These are phyloP conservation scores for Ctenosaura bakeri DNA, from an alignment of 2,797 vertebrate species.

Conservation along the genomic window DNA sequence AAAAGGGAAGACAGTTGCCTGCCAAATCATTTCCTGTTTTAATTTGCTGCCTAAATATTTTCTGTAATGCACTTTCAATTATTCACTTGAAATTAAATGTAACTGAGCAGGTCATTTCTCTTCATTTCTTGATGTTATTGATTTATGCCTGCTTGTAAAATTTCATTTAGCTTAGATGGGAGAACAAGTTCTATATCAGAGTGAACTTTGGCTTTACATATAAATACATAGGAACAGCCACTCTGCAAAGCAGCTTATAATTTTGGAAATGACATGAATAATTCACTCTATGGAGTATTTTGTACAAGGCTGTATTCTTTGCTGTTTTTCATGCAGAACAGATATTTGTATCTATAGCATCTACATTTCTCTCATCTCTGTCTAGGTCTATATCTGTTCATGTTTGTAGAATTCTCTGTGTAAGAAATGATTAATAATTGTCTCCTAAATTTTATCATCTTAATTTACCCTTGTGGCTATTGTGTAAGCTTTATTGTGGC, in stretches of 20 bases:
- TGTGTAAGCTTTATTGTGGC: not conserved
- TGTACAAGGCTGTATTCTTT: not conserved
- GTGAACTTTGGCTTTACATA: conserved; percentile 31
- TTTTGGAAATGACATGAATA: conserved; percentile 33
- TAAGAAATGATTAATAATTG: not conserved
- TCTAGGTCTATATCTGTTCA: not conserved
- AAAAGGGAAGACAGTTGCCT: not conserved
- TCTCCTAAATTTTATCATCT: not conserved
- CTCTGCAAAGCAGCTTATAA: conserved; percentile 44
- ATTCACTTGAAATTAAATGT: not conserved
- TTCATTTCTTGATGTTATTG: conserved; percentile 47
- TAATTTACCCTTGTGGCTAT: not conserved
- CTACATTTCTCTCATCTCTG: not conserved
- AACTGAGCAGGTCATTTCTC: conserved; percentile 52
- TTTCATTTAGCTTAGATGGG: conserved; percentile 43
- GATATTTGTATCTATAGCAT: not conserved
- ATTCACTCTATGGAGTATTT: conserved; percentile 14
- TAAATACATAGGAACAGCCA: conserved; percentile 30
- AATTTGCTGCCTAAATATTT: conserved; percentile 3
- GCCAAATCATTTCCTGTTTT: conserved; percentile 8
- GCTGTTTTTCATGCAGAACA: not conserved
- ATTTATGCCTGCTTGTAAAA: conserved; percentile 64
- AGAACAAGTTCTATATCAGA: conserved; percentile 57
- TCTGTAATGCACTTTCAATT: conserved; percentile 10
- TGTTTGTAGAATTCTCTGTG: conserved; percentile 12